Percentiles rank a stretch among this genome's conserved stretches.
Evolutionary conservation across 1,140 invertebrate genomes (phyloP).

Genomic region (Rhopalosiphum maidis): DNA sequence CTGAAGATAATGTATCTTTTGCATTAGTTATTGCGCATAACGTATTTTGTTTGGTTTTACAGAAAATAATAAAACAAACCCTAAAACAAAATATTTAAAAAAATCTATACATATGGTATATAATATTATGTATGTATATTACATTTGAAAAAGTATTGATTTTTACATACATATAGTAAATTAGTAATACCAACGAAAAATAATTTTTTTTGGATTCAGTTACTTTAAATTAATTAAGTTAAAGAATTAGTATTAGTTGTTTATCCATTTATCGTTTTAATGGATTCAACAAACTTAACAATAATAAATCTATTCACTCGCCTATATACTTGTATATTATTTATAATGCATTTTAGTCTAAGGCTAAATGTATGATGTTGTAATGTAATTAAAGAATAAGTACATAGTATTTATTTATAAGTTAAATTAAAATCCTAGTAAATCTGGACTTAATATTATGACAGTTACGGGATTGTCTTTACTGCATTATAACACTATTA

Average conservation of each 20-base stretch:
- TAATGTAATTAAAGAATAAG: neutral
- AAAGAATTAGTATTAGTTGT: conserved; percentile 3
- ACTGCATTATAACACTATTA: neutral
- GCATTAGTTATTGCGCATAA: neutral
- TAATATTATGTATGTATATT: neutral
- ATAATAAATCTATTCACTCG: neutral
- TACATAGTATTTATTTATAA: neutral
- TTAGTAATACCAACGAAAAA: neutral
- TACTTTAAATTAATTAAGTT: conserved; percentile 15
- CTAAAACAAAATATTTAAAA: neutral
- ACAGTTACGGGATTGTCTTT: neutral
- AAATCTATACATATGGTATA: too few relatives aligned
- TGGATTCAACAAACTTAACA: neutral
- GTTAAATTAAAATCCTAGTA: neutral
- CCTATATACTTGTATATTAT: neutral
- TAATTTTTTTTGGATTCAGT: conserved; percentile 2
- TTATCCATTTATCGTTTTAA: neutral
- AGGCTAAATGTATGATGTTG: neutral
- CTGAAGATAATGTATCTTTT: neutral
- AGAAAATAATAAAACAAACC: too few relatives aligned
- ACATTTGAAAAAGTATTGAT: neutral
- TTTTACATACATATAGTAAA: neutral
- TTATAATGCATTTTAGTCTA: neutral
- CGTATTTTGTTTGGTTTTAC: too few relatives aligned
- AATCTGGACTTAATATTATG: conserved; percentile 9